A percentile compares a stretch with the other conserved stretches of the same genome.
Conservation (phyloP, 1,140 invertebrate genomes). For the Diorhabda carinulata region DNA sequence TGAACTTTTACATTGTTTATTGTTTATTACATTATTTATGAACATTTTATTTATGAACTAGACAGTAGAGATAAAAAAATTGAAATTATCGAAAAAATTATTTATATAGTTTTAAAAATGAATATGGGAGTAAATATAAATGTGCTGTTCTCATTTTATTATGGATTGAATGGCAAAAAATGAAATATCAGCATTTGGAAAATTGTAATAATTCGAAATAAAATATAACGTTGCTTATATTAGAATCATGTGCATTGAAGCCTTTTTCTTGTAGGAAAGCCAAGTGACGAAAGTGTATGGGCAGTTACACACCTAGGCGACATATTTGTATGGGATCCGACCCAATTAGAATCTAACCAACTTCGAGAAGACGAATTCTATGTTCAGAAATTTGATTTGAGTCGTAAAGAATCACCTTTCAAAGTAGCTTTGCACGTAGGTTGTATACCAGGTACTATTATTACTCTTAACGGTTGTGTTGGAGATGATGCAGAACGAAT, state of each 20-base stretch:
- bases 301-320: conserved; percentile 73
- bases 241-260: conserved; percentile 1
- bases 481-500: conserved; percentile 69
- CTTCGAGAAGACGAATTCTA: conserved; percentile 48
- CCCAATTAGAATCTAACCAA: conserved; percentile 49
- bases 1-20: too few species aligned
- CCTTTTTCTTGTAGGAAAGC: conserved; percentile 50
- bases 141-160: too few species aligned
- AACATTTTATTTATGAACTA: too few species aligned
- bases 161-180: too few species aligned
- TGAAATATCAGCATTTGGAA: too few species aligned
- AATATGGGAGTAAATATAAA: too few species aligned
- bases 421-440: conserved; percentile 52
- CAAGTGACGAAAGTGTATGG: conserved; percentile 71
- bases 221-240: neutral
- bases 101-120: too few species aligned
- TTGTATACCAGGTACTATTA: conserved; percentile 60
- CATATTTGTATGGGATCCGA: conserved; percentile 73
- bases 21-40: too few species aligned
- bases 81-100: too few species aligned
- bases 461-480: conserved; percentile 61
- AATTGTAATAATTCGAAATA: too few species aligned
- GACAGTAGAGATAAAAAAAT: too few species aligned
- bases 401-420: conserved; percentile 64
- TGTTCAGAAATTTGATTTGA: conserved; percentile 65